Conservation (phyloP, 2,113 vertebrate genomes). For the Forbesichthys papilliferus region DNA sequence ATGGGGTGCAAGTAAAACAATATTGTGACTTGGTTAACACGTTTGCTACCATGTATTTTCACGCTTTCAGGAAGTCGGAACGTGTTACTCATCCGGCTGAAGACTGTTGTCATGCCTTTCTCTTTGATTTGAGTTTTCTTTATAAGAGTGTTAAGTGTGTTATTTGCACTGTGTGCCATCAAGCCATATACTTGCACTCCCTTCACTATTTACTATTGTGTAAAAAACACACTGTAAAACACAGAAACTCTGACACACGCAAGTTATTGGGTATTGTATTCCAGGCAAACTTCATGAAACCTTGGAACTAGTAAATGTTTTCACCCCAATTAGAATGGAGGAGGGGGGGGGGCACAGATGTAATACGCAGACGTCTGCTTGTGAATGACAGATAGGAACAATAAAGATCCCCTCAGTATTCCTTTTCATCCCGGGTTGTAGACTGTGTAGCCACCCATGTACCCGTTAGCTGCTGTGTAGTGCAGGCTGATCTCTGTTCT, state of each 20-base stretch:
- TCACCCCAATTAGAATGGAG: constrained; percentile 16
- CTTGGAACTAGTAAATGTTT: constrained; percentile 36
- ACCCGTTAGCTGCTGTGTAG: constrained; percentile 62
- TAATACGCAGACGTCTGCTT: constrained; percentile 13
- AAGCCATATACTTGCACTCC: constrained; percentile 31
- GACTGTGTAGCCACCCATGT: constrained; percentile 28
- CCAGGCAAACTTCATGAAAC: constrained; percentile 46
- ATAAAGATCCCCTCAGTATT: constrained; percentile 60
- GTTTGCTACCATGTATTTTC: constrained; percentile 63
- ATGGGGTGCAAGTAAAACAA: constrained; percentile 74
- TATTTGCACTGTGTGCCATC: too few relatives aligned
- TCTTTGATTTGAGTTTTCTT: constrained; percentile 46
- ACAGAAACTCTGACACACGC: constrained; percentile 22
- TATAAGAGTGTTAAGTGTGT: constrained; percentile 17
- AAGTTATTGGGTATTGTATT: constrained; percentile 42
- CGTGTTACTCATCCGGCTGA: constrained; percentile 54
- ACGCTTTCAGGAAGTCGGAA: constrained; percentile 58
- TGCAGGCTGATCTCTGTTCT: constrained; percentile 68
- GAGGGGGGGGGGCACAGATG: constrained; percentile 39
- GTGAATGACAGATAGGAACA: constrained; percentile 59
- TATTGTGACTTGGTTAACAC: constrained; percentile 73
- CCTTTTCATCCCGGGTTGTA: constrained; percentile 32
- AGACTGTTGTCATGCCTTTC: constrained; percentile 58
- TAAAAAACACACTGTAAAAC: constrained; percentile 7
- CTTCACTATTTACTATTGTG: constrained; percentile 13